Percentiles rank a stretch among this genome's conserved stretches.
phyloP scores from a whole-genome alignment of 2,888 invertebrate genomes.

The Cryptocheilus praepositus region DNA sequence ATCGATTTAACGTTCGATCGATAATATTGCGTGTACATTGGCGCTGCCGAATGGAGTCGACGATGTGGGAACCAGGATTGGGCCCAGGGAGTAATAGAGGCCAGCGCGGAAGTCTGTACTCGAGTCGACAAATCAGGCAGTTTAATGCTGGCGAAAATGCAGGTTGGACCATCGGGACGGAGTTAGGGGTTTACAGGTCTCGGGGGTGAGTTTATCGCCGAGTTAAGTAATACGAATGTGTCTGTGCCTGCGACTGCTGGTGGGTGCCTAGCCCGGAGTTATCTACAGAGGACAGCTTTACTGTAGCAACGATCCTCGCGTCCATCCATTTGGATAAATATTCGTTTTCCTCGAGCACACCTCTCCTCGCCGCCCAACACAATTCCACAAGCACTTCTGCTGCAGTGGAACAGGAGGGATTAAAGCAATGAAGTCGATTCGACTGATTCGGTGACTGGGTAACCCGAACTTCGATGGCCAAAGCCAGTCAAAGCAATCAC shows the following conservation, averaged over 20 bases:
- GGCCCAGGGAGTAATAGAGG: slow-evolving; percentile 46
- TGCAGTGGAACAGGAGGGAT: slow-evolving; percentile 15
- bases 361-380: neutral
- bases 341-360: slow-evolving; percentile 50
- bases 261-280: slow-evolving; percentile 61
- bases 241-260: slow-evolving; percentile 62
- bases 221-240: slow-evolving; percentile 78
- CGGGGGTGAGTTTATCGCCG: slow-evolving; percentile 75
- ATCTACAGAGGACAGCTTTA: slow-evolving; percentile 68
- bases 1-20: slow-evolving; percentile 4
- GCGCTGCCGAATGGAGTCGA: slow-evolving; percentile 10
- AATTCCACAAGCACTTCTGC: neutral
- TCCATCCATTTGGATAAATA: slow-evolving; percentile 68
- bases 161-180: slow-evolving; percentile 54
- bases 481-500: too few relatives aligned
- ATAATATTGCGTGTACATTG: slow-evolving; percentile 22
- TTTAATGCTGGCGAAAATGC: slow-evolving; percentile 63
- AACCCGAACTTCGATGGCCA: neutral
- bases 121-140: slow-evolving; percentile 61
- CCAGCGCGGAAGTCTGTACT: slow-evolving; percentile 50
- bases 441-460: slow-evolving; percentile 1
- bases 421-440: slow-evolving; percentile 23
- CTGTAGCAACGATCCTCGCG: slow-evolving; percentile 56
- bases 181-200: slow-evolving; percentile 65
- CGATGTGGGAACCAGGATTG: slow-evolving; percentile 31